A percentile compares a stretch with the other conserved stretches of the same genome.
Evolutionary conservation across 2,888 invertebrate species (phyloP).

Genomic region (Ormyrus labotus): DNA sequence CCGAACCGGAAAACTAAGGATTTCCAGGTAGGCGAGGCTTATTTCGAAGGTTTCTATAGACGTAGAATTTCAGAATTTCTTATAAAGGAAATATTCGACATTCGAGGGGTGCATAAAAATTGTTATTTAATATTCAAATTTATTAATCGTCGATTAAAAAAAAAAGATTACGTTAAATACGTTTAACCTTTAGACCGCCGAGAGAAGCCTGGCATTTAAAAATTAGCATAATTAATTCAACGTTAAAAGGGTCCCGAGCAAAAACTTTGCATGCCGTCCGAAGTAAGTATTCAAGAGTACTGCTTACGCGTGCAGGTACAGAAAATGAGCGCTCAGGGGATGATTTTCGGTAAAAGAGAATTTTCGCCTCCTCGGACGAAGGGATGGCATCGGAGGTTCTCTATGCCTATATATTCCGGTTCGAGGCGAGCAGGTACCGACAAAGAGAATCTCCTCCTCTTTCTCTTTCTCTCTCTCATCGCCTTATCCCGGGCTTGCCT

Average conservation of each 20-base stretch:
- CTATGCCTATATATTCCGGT: conserved; percentile 69
- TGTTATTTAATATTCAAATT: too few species aligned
- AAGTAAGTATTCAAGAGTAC: conserved; percentile 36
- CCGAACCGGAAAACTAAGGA: conserved; percentile 38
- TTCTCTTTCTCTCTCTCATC: conserved; percentile 15
- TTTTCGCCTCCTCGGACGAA: conserved; percentile 49
- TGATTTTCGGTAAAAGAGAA: conserved; percentile 74
- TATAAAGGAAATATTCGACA: too few species aligned
- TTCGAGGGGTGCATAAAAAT: too few species aligned
- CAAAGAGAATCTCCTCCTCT: conserved; percentile 62
- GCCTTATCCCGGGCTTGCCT: conserved; percentile 32
- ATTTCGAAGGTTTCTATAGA: neutral
- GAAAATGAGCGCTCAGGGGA: conserved; percentile 64
- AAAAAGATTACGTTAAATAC: too few species aligned
- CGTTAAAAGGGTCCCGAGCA: neutral
- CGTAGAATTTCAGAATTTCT: too few species aligned
- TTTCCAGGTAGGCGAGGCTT: conserved; percentile 38
- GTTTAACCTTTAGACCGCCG: too few species aligned
- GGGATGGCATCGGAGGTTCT: conserved; percentile 44
- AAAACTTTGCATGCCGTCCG: neutral
- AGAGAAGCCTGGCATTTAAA: neutral
- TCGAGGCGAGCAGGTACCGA: conserved; percentile 66
- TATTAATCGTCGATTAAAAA: too few species aligned
- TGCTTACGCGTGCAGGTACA: neutral
- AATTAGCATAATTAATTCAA: conserved; percentile 35